phyloP scores from a whole-genome alignment of 2,113 vertebrate species.

The Nyctibius bracteatus region DNA sequence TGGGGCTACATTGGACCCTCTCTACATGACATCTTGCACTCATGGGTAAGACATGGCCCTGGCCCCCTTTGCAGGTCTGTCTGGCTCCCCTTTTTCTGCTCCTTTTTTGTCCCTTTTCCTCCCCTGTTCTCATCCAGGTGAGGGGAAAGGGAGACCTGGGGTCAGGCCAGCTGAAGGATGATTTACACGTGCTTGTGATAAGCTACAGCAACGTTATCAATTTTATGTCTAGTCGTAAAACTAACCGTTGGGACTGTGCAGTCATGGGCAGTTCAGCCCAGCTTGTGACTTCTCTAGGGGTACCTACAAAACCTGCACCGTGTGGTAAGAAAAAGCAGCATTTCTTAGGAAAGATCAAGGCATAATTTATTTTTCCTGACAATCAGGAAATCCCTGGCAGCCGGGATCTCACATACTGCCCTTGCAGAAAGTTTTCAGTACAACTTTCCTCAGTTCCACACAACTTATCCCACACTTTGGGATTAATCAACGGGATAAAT shows the following conservation, averaged over 20 bases:
- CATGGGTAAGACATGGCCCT: fast-evolving
- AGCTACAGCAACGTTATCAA: neutral
- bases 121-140: neutral
- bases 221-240: neutral
- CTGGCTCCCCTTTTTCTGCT: neutral
- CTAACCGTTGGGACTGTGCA: neutral
- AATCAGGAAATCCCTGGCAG: neutral
- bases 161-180: neutral
- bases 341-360: neutral
- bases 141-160: neutral
- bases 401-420: neutral
- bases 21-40: neutral
- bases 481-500: neutral
- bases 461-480: neutral
- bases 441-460: neutral
- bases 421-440: neutral
- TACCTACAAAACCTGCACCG: neutral
- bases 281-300: neutral
- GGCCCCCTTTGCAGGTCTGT: neutral
- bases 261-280: neutral
- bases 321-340: neutral
- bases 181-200: neutral
- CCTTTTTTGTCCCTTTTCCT: neutral
- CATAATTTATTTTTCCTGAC: neutral
- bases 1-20: neutral